Evolutionary conservation across 2,888 invertebrate species (phyloP).

Genomic region (Serrognathus titanus): DNA sequence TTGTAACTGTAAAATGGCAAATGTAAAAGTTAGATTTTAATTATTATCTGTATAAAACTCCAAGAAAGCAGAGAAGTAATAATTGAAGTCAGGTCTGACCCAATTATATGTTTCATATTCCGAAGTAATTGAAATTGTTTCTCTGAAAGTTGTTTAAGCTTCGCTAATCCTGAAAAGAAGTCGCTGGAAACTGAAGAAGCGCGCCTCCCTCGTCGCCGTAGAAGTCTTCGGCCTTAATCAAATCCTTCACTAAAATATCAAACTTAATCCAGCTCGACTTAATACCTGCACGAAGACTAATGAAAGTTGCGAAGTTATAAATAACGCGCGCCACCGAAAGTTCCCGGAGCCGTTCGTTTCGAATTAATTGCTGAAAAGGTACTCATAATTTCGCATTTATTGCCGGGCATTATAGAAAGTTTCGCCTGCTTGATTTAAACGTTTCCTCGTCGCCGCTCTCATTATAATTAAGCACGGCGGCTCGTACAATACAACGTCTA

Average conservation of each 20-base stretch:
- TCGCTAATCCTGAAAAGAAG: no score
- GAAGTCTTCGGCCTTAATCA: slow-evolving; percentile 20
- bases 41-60: no score
- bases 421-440: slow-evolving; percentile 2
- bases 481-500: neutral
- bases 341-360: slow-evolving; percentile 28
- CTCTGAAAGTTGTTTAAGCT: no score
- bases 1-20: no score
- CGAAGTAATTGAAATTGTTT: no score
- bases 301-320: slow-evolving; percentile 25
- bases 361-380: slow-evolving; percentile 24
- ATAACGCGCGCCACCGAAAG: slow-evolving; percentile 17
- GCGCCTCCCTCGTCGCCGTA: no score
- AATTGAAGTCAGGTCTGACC: no score
- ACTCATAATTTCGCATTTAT: slow-evolving; percentile 19
- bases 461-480: neutral
- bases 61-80: no score
- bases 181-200: no score
- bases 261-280: slow-evolving; percentile 30
- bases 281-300: slow-evolving; percentile 26
- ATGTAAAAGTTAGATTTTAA: no score
- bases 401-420: slow-evolving; percentile 6
- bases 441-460: neutral
- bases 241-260: slow-evolving; percentile 24
- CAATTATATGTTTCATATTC: no score